Conservation (phyloP, 2,797 vertebrate genomes). For the Enteromius radiatus region DNA sequence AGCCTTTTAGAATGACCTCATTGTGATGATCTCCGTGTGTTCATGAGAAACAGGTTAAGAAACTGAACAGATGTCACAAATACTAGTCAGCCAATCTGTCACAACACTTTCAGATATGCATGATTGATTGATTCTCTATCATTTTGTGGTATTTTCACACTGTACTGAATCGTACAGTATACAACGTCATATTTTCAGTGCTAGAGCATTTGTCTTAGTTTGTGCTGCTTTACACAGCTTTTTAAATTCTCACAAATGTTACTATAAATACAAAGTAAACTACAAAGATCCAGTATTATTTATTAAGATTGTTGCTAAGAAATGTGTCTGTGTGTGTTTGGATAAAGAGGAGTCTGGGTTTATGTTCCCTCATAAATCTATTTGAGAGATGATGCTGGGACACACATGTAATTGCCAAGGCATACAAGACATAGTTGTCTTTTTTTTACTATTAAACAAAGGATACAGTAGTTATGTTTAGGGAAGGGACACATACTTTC, state of each 20-base stretch:
- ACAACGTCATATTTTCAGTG: background rate
- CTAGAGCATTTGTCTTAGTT: background rate
- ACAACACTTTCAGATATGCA: background rate
- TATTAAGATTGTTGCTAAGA: constrained; percentile 2
- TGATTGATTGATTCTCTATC: background rate
- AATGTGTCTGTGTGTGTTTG: background rate
- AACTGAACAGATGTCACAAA: background rate
- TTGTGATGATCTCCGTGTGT: background rate
- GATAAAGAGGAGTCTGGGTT: background rate
- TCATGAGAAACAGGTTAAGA: constrained; percentile 12
- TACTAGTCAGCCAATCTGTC: background rate
- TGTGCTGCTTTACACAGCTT: background rate
- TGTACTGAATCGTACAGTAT: background rate
- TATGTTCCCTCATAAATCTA: background rate
- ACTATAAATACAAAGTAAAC: background rate
- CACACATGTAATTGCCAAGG: background rate
- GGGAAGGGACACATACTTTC: background rate
- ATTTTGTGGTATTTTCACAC: background rate
- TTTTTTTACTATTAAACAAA: background rate
- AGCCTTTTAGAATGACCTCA: background rate
- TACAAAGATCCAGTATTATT: background rate
- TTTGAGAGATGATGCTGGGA: background rate
- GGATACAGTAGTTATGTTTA: background rate
- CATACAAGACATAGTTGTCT: background rate
- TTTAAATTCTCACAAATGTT: background rate